Evolutionary conservation across 1,140 invertebrate species (phyloP), one percentile per base, ranked within the genome.

Genomic region (Tetraneura akinire): DNA sequence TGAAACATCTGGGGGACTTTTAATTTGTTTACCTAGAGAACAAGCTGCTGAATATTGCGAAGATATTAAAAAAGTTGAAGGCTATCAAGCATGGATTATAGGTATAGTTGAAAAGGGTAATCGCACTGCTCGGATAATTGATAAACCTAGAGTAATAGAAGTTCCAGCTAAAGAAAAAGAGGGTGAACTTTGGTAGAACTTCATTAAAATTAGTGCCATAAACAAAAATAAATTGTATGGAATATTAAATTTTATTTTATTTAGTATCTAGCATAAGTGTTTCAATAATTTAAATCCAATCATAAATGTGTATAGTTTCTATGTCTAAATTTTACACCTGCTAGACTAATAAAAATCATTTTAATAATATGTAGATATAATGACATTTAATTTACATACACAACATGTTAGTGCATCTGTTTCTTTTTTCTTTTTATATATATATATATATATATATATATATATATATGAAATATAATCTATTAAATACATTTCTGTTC

Each of bases 1-100:
- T 0, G 93, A 95, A 86, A 95, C 93, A 0, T 94, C 93, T 21
- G 86, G 86, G 26, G 96, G 96, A 71, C 88, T 99, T 55, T 88
- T 99, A 42, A 97, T 99, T 83, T 97, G 96, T 83, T 87, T 99
- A 83, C 96, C 96, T 0, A 87, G 96, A 82, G 96, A 98, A 87
- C 92, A 98, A 87, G 97, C 96, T 3, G 95, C 95, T 49, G 95
- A 95, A 14, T 98, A 97, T 85, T 98, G 96, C 84, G 97, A 97
- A 87, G 97, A 98, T 83, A 97, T 98, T 83, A 96, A 98, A 85
- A 97, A 97, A 85, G 93, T 95, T 85, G 97, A 98, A 88, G 96
- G 96, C 1, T 98, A 97, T 85, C 96, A 98, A 86, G 96, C 97
- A 1, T 99, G 97, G 97, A 99, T 98, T 84, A 97, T 99, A 85